Evolutionary conservation across 1,140 invertebrate species (phyloP).

Genomic region (Drosophila jambulina): DNA sequence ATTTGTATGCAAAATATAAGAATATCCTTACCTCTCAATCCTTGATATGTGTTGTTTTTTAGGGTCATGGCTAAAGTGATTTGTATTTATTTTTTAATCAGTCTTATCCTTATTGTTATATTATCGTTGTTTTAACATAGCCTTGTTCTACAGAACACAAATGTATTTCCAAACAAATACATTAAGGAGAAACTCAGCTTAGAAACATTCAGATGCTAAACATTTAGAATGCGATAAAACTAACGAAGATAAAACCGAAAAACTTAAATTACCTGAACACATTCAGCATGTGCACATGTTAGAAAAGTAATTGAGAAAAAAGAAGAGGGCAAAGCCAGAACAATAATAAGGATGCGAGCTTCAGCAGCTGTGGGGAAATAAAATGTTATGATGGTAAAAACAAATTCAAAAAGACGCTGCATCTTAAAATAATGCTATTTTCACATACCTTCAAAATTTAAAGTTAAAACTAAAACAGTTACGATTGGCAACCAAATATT

Average conservation of each 20-base stretch:
- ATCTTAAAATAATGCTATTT: background rate
- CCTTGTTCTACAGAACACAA: background rate
- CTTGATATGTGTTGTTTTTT: background rate
- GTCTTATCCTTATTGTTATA: background rate
- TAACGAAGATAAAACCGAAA: slow-evolving; percentile 1
- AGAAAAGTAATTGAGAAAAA: slow-evolving; percentile 3
- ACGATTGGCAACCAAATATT: slow-evolving; percentile 16
- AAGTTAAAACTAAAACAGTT: background rate
- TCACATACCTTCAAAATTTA: background rate
- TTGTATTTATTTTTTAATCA: no score
- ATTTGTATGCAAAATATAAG: background rate
- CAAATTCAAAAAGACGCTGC: background rate
- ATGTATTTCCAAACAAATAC: background rate
- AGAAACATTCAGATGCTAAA: background rate
- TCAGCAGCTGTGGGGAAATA: slow-evolving; percentile 4
- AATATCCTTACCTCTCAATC: background rate
- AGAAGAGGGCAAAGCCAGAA: background rate
- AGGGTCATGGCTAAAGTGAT: no score
- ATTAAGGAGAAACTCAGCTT: background rate
- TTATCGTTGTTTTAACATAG: background rate
- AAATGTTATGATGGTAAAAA: slow-evolving; percentile 15
- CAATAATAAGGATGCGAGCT: slow-evolving; percentile 23
- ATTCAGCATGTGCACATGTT: background rate
- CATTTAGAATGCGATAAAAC: slow-evolving; percentile 16
- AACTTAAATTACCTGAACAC: slow-evolving; percentile 18